Percentiles rank a stretch among this genome's conserved stretches.
These are phyloP conservation scores for Rhynchopsitta pachyrhyncha DNA, from an alignment of 2,113 vertebrate genomes.

Conservation along the genomic window DNA sequence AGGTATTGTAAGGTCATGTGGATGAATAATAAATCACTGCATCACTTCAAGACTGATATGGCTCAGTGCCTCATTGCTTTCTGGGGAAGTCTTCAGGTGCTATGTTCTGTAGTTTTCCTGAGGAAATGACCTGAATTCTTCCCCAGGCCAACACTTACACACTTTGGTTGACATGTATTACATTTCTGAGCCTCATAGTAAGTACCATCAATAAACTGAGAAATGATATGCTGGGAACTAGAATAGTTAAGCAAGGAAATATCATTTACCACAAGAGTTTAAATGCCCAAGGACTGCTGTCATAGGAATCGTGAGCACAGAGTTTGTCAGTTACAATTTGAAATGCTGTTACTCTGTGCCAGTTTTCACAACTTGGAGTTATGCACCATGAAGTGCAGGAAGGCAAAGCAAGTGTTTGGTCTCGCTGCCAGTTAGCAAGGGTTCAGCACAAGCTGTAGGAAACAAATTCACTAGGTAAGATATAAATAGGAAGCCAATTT, in stretches of 20 bases:
- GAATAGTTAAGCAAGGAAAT: conserved; percentile 13
- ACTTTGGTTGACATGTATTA: not conserved
- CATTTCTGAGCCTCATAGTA: not conserved
- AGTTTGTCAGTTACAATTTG: not conserved
- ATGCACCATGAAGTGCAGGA: not conserved
- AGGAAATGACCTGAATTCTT: not conserved
- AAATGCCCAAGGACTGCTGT: not conserved
- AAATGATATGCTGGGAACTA: not conserved
- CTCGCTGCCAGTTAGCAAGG: not conserved
- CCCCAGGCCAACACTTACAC: not conserved
- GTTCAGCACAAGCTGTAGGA: not conserved
- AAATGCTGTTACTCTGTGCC: not conserved
- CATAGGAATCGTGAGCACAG: not conserved
- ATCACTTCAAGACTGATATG: not conserved
- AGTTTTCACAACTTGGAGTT: not conserved
- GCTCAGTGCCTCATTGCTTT: not conserved
- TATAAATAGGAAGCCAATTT: not conserved
- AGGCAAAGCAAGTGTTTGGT: not conserved
- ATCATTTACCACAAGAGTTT: not conserved
- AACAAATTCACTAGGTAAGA: not conserved
- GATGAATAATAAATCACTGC: not conserved
- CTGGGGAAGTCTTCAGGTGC: not conserved
- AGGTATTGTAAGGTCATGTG: not conserved
- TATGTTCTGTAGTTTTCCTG: not conserved
- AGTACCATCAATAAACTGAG: not conserved